A percentile compares a stretch with the other conserved stretches of the same genome.
phyloP scores from a whole-genome alignment of 1,140 invertebrate species.

The Drosophila ironensis region DNA sequence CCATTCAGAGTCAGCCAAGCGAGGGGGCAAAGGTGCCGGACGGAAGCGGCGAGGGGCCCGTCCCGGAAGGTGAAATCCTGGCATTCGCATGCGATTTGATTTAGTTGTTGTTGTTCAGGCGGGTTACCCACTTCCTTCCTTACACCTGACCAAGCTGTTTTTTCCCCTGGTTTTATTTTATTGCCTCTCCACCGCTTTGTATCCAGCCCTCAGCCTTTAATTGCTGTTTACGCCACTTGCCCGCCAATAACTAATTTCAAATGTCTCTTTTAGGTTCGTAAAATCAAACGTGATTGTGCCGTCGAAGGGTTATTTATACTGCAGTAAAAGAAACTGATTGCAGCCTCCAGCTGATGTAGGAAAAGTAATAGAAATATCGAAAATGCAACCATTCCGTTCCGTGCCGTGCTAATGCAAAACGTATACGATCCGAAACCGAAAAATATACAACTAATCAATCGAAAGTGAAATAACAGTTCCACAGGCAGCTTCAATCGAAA shows the following conservation, averaged over 20 bases:
- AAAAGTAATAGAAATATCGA: slow-evolving; percentile 12
- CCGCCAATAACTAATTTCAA: slow-evolving; percentile 53
- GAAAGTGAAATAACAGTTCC: slow-evolving; percentile 36
- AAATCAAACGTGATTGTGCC: slow-evolving; percentile 27
- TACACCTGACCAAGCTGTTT: slow-evolving; percentile 17
- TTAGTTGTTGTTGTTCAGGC: slow-evolving; percentile 61
- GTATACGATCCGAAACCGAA: slow-evolving; percentile 61
- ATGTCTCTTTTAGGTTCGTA: slow-evolving; percentile 49
- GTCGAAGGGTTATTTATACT: neutral
- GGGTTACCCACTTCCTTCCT: slow-evolving; percentile 15
- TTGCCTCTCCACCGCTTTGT: slow-evolving; percentile 33
- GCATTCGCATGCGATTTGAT: slow-evolving; percentile 76
- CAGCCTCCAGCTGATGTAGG: neutral
- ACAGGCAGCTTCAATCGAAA: neutral
- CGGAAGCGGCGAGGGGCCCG: neutral
- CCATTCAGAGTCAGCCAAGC: slow-evolving; percentile 70
- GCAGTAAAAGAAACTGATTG: too few relatives aligned
- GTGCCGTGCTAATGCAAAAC: slow-evolving; percentile 61
- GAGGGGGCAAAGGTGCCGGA: slow-evolving; percentile 3
- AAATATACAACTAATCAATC: slow-evolving; percentile 24
- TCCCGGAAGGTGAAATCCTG: slow-evolving; percentile 9
- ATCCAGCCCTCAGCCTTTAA: slow-evolving; percentile 21
- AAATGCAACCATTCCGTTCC: slow-evolving; percentile 70
- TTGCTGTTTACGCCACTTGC: slow-evolving; percentile 41
- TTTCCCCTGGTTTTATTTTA: slow-evolving; percentile 33